Conservation (phyloP, 2,113 vertebrate genomes). For the Platichthys stellatus region DNA sequence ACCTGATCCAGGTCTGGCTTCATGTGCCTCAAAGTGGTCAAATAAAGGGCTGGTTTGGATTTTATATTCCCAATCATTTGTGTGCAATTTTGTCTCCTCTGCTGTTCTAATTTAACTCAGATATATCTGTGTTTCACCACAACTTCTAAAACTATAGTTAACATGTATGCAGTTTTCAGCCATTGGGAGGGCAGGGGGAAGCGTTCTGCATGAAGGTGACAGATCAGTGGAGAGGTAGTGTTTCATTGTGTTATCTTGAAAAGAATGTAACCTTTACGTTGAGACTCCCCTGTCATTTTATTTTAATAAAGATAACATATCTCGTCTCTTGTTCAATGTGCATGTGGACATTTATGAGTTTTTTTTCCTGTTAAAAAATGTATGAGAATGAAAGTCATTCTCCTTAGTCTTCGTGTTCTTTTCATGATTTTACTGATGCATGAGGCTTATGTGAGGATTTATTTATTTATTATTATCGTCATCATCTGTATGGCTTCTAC, state of each 20-base stretch:
- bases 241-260: conserved; percentile 32
- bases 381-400: not conserved
- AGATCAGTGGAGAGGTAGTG: conserved; percentile 1
- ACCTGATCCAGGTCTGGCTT: conserved; percentile 18
- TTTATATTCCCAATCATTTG: conserved; percentile 29
- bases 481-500: not conserved
- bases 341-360: not conserved
- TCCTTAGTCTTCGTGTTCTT: not conserved
- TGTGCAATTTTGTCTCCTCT: conserved; percentile 48
- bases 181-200: conserved; percentile 45
- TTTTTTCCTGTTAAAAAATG: not conserved
- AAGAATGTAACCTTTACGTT: conserved; percentile 56
- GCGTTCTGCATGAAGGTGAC: conserved; percentile 45
- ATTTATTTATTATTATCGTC: not conserved
- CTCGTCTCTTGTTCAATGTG: conserved; percentile 31
- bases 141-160: conserved; percentile 45
- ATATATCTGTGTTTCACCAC: conserved; percentile 57
- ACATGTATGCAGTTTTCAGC: conserved; percentile 57
- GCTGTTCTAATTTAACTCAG: conserved; percentile 73
- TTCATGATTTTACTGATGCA: not conserved
- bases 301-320: conserved; percentile 75
- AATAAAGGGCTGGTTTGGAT: conserved; percentile 24
- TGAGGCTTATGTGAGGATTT: no score
- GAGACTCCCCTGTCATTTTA: conserved; percentile 52
- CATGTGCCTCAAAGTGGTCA: conserved; percentile 43